Evolutionary conservation across 2,888 invertebrate species (phyloP), one percentile per base, ranked within the genome.

Genomic region (Schrankia costaestrigalis): DNA sequence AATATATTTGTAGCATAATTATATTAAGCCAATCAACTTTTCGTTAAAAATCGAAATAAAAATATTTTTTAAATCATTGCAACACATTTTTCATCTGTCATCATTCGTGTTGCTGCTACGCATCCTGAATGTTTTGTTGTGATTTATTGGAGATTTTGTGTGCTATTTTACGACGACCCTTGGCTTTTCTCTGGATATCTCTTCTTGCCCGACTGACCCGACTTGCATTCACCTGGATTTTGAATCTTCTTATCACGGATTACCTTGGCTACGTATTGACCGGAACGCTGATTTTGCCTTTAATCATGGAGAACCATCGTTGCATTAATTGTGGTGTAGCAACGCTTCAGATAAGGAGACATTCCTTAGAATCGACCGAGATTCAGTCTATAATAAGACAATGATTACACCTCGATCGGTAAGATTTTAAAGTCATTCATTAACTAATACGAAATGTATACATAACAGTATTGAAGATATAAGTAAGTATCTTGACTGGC

Each of bases 171-270:
- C 17, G 17, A 15, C n/a, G n/a, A n/a, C n/a, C n/a, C n/a, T n/a
- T 15, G 17, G 17, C 17, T 15, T 26, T 31, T 36, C 24, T 31
- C 19, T 38, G 29, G 29, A 38, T 33, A 15, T 28, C 32, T 32
- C 15, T 21, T 33, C 28, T 33, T 32, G 32, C 38, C 26, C 26
- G 31, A 27, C 19, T 8, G 17, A 19, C 19, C 22, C 11, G 22
- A 22, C 22, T 22, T 10, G 3, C 10, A 11, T 11, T 22, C 4
- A 10, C 22, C 7, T 22, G 22, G 22, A 22, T 11, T 22, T 10
- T 22, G 22, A 10, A 10, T 22, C 22, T 22, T 10, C 22, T 9
- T 11, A 10, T 22, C 11, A 22, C 11, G 11, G 3, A 10, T 10
- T 22, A 22, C 3, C 22, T 22, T 22, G 22, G 22, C 22, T 22